Evolutionary conservation across 23 tunicate species (phyloP).

Genomic region (Ascidia mentula): DNA sequence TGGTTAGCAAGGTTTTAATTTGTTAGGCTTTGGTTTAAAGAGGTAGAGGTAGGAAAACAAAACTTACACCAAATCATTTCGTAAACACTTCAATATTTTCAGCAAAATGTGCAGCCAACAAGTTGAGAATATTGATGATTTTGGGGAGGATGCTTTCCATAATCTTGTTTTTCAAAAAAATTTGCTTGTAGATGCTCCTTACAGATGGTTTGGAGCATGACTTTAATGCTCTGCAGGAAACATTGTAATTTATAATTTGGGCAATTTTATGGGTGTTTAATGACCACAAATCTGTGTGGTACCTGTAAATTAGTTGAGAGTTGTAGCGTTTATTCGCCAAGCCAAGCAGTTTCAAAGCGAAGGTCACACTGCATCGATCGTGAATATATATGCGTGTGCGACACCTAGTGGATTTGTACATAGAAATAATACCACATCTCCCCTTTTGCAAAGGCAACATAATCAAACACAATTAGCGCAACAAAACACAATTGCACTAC

Average conservation of each 20-base stretch:
- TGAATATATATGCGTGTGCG: too few species aligned
- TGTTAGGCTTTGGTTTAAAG: too few species aligned
- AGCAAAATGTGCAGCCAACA: neutral
- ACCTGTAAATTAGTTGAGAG: neutral
- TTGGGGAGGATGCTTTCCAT: conserved; percentile 5
- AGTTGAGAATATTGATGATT: neutral
- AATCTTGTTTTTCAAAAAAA: neutral
- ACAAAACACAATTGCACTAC: too few species aligned
- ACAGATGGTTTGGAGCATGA: neutral
- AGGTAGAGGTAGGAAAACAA: neutral
- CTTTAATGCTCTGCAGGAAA: conserved; percentile 11
- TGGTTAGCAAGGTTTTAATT: too few species aligned
- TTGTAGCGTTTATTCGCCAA: too few species aligned
- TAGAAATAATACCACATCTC: too few species aligned
- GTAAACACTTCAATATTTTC: conserved; percentile 1
- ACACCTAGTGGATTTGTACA: too few species aligned
- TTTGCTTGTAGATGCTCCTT: neutral
- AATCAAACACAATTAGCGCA: too few species aligned
- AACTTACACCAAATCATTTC: neutral
- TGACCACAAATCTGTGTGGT: neutral
- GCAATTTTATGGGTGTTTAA: neutral
- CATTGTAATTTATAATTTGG: neutral
- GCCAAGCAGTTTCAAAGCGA: too few species aligned
- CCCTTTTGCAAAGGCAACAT: too few species aligned
- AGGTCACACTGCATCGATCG: too few species aligned